These are phyloP conservation scores for Zalophus californianus DNA, from an alignment of 2,797 vertebrate species.

Conservation along the genomic window DNA sequence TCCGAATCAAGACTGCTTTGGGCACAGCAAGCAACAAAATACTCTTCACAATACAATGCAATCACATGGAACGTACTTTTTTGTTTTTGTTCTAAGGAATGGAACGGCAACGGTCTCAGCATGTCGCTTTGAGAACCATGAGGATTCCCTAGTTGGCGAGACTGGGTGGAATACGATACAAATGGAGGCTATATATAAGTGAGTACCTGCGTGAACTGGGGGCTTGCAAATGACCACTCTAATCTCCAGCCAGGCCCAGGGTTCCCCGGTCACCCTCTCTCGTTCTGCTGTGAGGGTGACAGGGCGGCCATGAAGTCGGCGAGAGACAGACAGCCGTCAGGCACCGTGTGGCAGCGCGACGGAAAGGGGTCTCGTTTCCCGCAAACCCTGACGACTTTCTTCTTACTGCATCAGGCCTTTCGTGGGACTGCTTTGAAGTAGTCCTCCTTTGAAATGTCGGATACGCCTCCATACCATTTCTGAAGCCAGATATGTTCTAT, in stretches of 20 bases:
- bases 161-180: neutral
- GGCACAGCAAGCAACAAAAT: conserved; percentile 58
- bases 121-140: conserved; percentile 65
- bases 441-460: conserved; percentile 86
- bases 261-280: conserved; percentile 63
- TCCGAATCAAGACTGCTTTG: conserved; percentile 46
- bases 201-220: conserved; percentile 50
- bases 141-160: neutral
- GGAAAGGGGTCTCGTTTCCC: conserved; percentile 60
- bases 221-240: conserved; percentile 68
- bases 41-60: conserved; percentile 63
- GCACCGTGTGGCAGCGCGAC: conserved; percentile 19
- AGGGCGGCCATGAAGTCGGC: conserved; percentile 64
- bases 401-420: conserved; percentile 82
- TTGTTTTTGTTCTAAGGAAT: conserved; percentile 75
- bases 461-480: conserved; percentile 88
- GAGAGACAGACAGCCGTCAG: conserved; percentile 45
- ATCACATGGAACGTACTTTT: conserved; percentile 20
- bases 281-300: neutral
- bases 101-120: conserved; percentile 74
- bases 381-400: conserved; percentile 37
- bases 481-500: conserved; percentile 88
- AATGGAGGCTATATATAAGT: neutral
- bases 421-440: conserved; percentile 88
- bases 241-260: conserved; percentile 76